A percentile compares a stretch with the other conserved stretches of the same genome.
Conservation (phyloP, 35 echinoderm and acorn worm genomes). For the Apostichopus californicus region DNA sequence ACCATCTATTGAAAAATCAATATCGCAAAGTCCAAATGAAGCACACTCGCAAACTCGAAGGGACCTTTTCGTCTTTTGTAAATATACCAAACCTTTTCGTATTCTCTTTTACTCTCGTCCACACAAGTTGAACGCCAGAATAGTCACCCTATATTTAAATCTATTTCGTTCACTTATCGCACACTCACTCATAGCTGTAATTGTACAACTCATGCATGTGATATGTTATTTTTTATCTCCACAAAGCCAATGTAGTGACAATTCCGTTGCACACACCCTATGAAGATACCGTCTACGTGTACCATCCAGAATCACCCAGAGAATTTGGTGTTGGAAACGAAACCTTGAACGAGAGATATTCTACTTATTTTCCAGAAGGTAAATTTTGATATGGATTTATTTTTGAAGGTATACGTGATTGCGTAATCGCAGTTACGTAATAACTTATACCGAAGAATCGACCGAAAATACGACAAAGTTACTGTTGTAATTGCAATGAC, state of each 20-base stretch:
- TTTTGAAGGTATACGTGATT: background rate
- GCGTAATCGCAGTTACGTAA: no score
- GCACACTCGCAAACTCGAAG: no score
- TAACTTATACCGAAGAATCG: no score
- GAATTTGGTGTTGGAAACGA: constrained; percentile 50
- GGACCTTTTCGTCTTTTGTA: no score
- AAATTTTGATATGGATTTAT: background rate
- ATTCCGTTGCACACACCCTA: constrained; percentile 47
- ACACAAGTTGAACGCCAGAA: background rate
- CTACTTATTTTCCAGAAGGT: constrained; percentile 40
- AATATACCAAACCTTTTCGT: no score
- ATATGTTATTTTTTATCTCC: background rate
- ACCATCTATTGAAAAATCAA: no score
- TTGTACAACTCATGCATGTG: background rate
- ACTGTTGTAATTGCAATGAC: no score
- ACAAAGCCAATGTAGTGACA: constrained; percentile 49
- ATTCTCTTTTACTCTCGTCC: no score
- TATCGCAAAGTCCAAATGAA: no score
- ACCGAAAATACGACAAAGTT: no score
- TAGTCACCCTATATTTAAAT: background rate
- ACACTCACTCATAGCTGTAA: no score
- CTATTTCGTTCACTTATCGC: background rate
- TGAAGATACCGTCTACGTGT: constrained; percentile 44
- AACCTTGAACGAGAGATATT: constrained; percentile 37
- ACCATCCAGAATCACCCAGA: constrained; percentile 2